Conservation (phyloP, 2,888 invertebrate species). For the Rotaria socialis region DNA sequence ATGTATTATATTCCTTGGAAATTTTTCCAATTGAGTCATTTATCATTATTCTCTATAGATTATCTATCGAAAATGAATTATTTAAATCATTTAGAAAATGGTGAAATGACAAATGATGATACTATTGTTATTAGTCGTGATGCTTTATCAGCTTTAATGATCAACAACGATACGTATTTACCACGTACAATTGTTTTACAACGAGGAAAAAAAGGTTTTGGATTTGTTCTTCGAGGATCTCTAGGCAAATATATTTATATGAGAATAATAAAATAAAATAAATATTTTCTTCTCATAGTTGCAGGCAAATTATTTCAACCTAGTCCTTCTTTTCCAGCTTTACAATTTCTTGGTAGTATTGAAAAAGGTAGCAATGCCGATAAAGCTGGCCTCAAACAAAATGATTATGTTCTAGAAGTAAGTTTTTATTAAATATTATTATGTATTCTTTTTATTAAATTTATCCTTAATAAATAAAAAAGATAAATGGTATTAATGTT, state of each 20-base stretch:
- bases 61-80: too few relatives aligned
- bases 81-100: background rate
- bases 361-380: conserved; percentile 46
- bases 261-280: background rate
- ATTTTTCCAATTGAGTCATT: too few relatives aligned
- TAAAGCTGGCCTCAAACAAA: conserved; percentile 43
- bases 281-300: background rate
- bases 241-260: background rate
- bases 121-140: conserved; percentile 51
- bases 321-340: conserved; percentile 38
- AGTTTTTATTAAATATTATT: too few relatives aligned
- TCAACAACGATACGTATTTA: conserved; percentile 36
- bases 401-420: conserved; percentile 44
- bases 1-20: too few relatives aligned
- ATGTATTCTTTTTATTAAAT: background rate
- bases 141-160: conserved; percentile 52
- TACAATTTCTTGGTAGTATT: conserved; percentile 46
- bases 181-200: conserved; percentile 79
- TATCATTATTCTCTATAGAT: too few relatives aligned
- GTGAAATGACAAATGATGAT: conserved; percentile 48
- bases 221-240: conserved; percentile 84
- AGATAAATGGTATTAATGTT: conserved; percentile 42
- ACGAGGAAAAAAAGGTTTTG: conserved; percentile 89
- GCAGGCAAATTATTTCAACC: conserved; percentile 43
- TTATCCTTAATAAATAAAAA: background rate